phyloP scores from a whole-genome alignment of 2,113 vertebrate genomes.

The Cryptomyrus ogoouensis region DNA sequence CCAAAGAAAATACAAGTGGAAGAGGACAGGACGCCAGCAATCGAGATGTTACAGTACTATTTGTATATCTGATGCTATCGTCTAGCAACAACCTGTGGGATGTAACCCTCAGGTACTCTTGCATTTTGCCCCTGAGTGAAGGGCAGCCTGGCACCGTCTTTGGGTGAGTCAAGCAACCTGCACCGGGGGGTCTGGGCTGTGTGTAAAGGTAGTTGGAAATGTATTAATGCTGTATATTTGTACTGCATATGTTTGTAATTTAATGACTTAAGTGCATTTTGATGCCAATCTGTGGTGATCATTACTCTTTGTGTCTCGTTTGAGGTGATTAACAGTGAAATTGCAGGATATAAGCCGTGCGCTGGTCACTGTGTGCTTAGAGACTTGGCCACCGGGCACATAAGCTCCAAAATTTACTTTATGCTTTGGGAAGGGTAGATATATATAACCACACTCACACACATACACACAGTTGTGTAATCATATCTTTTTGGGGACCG shows the following conservation, averaged over 20 bases:
- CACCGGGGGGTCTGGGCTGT: not conserved
- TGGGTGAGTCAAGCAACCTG: not conserved
- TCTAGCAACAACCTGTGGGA: conserved; percentile 46
- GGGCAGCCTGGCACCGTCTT: not conserved
- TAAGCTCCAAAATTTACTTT: not conserved
- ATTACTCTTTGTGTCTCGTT: not conserved
- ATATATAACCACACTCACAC: not conserved
- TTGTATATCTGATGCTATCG: conserved; percentile 50
- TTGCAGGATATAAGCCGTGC: not conserved
- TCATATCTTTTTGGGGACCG: no score
- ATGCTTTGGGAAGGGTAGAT: not conserved
- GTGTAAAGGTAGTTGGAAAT: not conserved
- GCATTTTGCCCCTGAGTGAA: not conserved
- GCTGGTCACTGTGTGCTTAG: not conserved
- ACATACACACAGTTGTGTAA: not conserved
- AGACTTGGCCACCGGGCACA: not conserved
- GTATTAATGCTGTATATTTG: not conserved
- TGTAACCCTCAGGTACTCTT: conserved; percentile 29
- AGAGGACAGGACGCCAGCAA: conserved; percentile 8
- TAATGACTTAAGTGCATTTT: not conserved
- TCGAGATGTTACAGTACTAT: conserved; percentile 50
- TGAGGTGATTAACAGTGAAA: not conserved
- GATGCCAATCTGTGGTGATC: not conserved
- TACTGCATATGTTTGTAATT: not conserved
- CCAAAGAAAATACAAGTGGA: conserved; percentile 5